phyloP scores from a whole-genome alignment of 2,113 vertebrate genomes.

The Polyodon spathula region DNA sequence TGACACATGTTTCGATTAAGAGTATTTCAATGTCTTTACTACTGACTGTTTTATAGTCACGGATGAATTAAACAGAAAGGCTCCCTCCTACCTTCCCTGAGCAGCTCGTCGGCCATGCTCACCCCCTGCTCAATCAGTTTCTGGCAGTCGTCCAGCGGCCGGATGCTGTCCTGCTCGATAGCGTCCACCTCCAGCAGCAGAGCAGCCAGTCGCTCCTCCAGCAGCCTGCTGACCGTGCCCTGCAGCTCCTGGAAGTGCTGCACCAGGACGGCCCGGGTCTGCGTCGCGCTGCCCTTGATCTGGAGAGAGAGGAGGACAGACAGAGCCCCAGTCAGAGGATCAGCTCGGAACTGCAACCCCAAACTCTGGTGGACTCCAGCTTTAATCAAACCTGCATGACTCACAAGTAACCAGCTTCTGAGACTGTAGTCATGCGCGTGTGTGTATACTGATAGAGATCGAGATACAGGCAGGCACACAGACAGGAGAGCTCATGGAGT shows the following conservation, averaged over 20 bases:
- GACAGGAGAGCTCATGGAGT: too few relatives aligned
- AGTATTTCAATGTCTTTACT: too few relatives aligned
- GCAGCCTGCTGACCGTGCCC: constrained; percentile 56
- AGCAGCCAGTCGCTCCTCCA: constrained; percentile 58
- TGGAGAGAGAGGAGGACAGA: constrained; percentile 28
- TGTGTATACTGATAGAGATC: too few relatives aligned
- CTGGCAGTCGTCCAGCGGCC: constrained; percentile 77
- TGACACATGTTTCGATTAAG: too few relatives aligned
- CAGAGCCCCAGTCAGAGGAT: too few relatives aligned
- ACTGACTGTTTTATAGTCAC: too few relatives aligned
- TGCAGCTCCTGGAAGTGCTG: constrained; percentile 72
- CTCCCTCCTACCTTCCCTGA: constrained; percentile 57
- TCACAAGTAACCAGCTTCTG: too few relatives aligned
- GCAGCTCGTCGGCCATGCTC: constrained; percentile 62
- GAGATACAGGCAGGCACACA: too few relatives aligned
- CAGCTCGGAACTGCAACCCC: too few relatives aligned
- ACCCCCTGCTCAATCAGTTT: constrained; percentile 76
- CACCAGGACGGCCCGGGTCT: constrained; percentile 65
- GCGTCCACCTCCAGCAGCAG: constrained; percentile 70
- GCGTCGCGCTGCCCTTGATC: constrained; percentile 69
- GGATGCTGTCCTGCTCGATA: constrained; percentile 73
- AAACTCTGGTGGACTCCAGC: too few relatives aligned
- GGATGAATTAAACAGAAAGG: neutral
- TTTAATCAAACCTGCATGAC: too few relatives aligned
- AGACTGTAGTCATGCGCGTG: too few relatives aligned